Evolutionary conservation across 2,113 vertebrate species (phyloP), one percentile per base, ranked within the genome.

Genomic region (Thunnus thynnus): DNA sequence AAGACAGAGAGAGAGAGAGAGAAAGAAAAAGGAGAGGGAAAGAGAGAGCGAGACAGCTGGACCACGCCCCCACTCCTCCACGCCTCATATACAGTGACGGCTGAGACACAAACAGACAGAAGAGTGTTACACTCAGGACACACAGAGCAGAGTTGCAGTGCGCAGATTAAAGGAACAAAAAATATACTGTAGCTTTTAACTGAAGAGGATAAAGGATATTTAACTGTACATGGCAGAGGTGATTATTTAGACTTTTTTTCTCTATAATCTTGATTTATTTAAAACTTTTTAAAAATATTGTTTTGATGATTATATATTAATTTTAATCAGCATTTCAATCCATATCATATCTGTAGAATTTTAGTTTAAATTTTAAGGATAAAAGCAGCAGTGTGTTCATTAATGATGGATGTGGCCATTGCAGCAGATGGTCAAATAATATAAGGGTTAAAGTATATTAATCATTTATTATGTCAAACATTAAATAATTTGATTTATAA

Each of bases 201-300:
- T 52, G 60, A 79, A 66, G 67, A 88, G 65, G 52, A 85, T 50
- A 78, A 54, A 67, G 77, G 65, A 88, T 56, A 72, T 63, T 77
- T 76, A 84, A 77, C 62, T 86, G 90, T 95, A 90, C 94, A 95
- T 96, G 95, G 94, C 94, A 92, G 92, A 95, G 94, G 94, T 95
- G 88, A 95, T 47, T 67, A 89, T 73, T 78, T 13, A 25, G 3
- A 50, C 22, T 56, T 8, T 78, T 71, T 63, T 72, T 9, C 1
- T 56, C 56, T 32, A 7, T 36, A 18, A 7, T 65, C 20, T 22
- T 50, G 1, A n/a, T 20, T 18, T 20, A 5, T 75, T 73, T 50
- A 27, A 48, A 9, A 17, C 11, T 5, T 64, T 20, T 54, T 36
- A 3, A 6, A 14, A 13, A 0, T 12, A 11, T 61, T 56, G 4